These are phyloP conservation scores for Rhynchonycteris naso DNA, from an alignment of 2,797 vertebrate genomes.

Conservation along the genomic window DNA sequence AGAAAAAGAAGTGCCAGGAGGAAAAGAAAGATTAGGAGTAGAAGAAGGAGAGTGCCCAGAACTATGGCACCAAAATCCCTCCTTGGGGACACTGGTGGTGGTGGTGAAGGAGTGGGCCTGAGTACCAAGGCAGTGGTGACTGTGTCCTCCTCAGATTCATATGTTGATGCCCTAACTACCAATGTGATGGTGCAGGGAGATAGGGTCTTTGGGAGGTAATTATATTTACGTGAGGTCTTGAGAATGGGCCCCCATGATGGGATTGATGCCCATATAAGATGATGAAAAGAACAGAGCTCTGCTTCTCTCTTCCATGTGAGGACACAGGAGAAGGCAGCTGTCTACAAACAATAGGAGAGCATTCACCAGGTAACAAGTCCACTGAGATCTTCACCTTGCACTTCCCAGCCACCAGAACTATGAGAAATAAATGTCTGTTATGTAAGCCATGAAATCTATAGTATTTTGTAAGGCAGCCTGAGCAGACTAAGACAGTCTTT, in stretches of 20 bases:
- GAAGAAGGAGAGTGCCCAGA: neutral
- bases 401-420: neutral
- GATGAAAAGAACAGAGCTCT: neutral
- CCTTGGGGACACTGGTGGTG: neutral
- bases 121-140: too few relatives aligned
- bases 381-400: neutral
- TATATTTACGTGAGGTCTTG: neutral
- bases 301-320: neutral
- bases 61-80: neutral
- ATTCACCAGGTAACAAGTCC: neutral
- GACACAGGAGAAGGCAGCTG: neutral
- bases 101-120: neutral
- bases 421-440: neutral
- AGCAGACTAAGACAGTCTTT: neutral
- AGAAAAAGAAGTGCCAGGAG: neutral
- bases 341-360: neutral
- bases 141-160: neutral
- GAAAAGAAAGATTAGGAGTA: neutral
- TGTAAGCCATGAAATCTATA: neutral
- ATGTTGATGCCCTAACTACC: neutral
- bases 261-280: neutral
- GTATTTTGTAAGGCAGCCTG: neutral
- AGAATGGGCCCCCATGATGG: neutral
- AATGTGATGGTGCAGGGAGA: neutral
- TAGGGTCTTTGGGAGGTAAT: neutral